Percentiles rank a stretch among this genome's conserved stretches.
These are phyloP conservation scores for Vanacampus margaritifer DNA, from an alignment of 2,113 vertebrate genomes.

Conservation along the genomic window DNA sequence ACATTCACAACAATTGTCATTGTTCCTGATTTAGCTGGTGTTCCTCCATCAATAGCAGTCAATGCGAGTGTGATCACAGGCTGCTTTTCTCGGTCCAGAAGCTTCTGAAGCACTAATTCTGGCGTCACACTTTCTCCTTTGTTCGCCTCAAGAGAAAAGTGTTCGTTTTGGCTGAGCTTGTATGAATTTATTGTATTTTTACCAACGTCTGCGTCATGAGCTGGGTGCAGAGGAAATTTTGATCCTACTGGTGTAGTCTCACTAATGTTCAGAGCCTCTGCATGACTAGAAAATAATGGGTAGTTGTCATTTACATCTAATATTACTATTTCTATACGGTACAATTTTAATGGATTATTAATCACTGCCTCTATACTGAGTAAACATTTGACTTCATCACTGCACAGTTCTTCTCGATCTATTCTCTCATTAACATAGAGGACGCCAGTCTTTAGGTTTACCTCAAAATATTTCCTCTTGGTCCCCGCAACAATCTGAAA, in stretches of 20 bases:
- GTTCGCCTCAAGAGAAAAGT: conserved; percentile 52
- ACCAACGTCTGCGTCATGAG: conserved; percentile 63
- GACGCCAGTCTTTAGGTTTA: conserved; percentile 61
- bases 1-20: conserved; percentile 72
- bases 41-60: conserved; percentile 81
- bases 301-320: conserved; percentile 65
- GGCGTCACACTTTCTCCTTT: conserved; percentile 45
- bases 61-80: conserved; percentile 71
- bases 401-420: conserved; percentile 60
- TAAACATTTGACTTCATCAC: conserved; percentile 35
- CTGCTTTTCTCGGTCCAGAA: conserved; percentile 80
- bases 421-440: conserved; percentile 59
- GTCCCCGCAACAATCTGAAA: conserved; percentile 58
- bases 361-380: conserved; percentile 55
- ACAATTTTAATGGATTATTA: conserved; percentile 56
- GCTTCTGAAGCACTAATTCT: conserved; percentile 77
- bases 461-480: conserved; percentile 57
- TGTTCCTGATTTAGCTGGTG: conserved; percentile 72
- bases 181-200: conserved; percentile 62
- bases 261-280: conserved; percentile 7
- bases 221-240: conserved; percentile 41
- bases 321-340: conserved; percentile 54
- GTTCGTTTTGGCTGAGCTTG: conserved; percentile 55
- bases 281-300: conserved; percentile 28
- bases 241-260: conserved; percentile 43